Conservation (phyloP, 2,888 invertebrate genomes). For the Hesperia comma region DNA sequence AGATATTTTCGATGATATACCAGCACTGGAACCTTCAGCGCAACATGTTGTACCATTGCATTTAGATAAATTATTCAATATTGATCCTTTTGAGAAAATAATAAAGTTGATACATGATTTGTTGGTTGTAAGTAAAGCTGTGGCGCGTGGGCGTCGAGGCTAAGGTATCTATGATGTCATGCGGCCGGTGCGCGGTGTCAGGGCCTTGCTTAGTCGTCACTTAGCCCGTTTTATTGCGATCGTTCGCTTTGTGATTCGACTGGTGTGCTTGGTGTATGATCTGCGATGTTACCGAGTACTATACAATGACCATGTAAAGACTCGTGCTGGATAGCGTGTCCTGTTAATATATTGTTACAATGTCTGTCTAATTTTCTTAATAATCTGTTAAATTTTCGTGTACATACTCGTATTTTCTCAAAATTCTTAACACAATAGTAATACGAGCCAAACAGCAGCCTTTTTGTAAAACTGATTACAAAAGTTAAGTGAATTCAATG, state of each 20-base stretch:
- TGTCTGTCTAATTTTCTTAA: too few relatives aligned
- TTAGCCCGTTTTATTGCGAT: conserved; percentile 47
- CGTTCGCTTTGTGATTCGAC: conserved; percentile 20
- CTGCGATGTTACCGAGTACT: background rate
- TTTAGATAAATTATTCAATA: conserved; percentile 10
- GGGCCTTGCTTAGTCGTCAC: conserved; percentile 59
- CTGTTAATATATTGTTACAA: too few relatives aligned
- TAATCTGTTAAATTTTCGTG: too few relatives aligned
- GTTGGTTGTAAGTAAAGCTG: conserved; percentile 9
- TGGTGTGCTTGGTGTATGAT: conserved; percentile 6
- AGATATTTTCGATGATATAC: conserved; percentile 25
- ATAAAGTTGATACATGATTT: conserved; percentile 38
- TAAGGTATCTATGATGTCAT: conserved; percentile 61
- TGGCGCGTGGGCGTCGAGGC: conserved; percentile 55
- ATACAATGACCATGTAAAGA: background rate
- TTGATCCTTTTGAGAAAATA: conserved; percentile 22
- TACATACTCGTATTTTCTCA: too few relatives aligned
- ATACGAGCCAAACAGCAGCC: too few relatives aligned
- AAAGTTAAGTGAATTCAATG: too few relatives aligned
- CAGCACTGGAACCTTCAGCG: conserved; percentile 16
- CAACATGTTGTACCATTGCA: background rate
- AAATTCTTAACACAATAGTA: too few relatives aligned
- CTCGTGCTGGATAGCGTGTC: too few relatives aligned
- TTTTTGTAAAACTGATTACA: too few relatives aligned
- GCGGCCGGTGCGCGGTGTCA: conserved; percentile 50